Base-by-base conservation (phyloP, 1,140 invertebrate species). In the Drosophila ohnishii region DNA sequence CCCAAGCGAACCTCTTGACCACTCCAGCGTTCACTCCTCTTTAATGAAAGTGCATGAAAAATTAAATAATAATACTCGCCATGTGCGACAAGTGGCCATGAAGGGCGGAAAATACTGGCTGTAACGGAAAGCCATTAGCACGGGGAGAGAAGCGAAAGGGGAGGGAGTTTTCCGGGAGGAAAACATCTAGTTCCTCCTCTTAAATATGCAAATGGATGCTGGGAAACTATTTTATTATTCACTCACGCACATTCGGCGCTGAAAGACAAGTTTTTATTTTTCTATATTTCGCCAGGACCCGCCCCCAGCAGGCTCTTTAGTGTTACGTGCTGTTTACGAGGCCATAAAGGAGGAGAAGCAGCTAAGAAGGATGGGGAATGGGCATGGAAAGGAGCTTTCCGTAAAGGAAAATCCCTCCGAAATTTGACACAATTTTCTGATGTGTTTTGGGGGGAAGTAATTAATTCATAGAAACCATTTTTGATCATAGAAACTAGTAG, bases 251-350 rank as follows among this genome's bases (percentile, higher is more conserved):
- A 75, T 14, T 14, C 48, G 11, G 47, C 25, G 25, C 28, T 22
- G 67, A 22, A 71, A 71, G 28, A 70, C 30, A 71, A 39, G 44
- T 48, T 71, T 69, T 56, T 70, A 47, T 56, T 70, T 67, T 70
- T 56, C 25, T 48, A 64, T 51, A 66, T 53, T 69, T 44, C 30
- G 30, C 70, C 22, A 65, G 34, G 45, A 45, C 28, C 70, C 53
- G 61, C 70, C 60, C 34, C 37, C 37, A 45, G 51, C 63, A 62
- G 73, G 57, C 75, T 69, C 50, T 77, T 76, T 70, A 70, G 73
- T 77, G 73, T 77, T 77, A 77, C 76, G 73, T 70, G 55, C 75
- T 76, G 75, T 77, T 77, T 77, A 77, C 75, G 75, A 76, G 37
- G 74, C 47, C 56, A 57, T 76, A 76, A 77, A 59, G 44, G 9